Evolutionary conservation across 2,113 vertebrate genomes (phyloP).

Genomic region (Oreochromis niloticus): DNA sequence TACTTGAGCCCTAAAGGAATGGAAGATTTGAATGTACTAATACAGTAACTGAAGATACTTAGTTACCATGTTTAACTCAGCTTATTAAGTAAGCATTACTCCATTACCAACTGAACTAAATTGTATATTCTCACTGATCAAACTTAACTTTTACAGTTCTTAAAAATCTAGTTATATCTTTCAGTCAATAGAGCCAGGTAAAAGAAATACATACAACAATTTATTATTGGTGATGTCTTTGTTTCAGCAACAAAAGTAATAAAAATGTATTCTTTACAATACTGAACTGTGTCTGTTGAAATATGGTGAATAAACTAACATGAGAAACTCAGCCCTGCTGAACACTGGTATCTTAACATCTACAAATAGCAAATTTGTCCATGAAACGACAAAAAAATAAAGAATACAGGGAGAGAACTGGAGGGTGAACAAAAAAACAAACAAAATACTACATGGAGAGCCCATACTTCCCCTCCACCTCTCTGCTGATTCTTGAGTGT

Average conservation of each 20-base stretch:
- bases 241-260: not conserved
- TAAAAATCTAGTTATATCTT: accelerated
- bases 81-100: not conserved
- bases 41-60: not conserved
- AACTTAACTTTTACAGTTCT: not conserved
- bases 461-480: not conserved
- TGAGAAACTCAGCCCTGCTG: not conserved
- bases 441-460: not conserved
- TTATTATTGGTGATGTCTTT: not conserved
- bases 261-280: not conserved
- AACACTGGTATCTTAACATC: not conserved
- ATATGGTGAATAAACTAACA: not conserved
- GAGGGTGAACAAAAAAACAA: not conserved
- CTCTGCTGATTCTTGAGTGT: not conserved
- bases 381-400: not conserved
- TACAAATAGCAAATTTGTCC: not conserved
- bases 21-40: not conserved
- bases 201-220: not conserved
- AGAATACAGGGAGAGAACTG: not conserved
- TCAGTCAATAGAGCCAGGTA: not conserved
- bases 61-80: not conserved
- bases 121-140: not conserved
- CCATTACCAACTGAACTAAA: not conserved
- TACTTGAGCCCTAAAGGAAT: not conserved
- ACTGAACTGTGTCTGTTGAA: not conserved